Conservation (phyloP, 2,797 vertebrate species). For the Choloepus didactylus region DNA sequence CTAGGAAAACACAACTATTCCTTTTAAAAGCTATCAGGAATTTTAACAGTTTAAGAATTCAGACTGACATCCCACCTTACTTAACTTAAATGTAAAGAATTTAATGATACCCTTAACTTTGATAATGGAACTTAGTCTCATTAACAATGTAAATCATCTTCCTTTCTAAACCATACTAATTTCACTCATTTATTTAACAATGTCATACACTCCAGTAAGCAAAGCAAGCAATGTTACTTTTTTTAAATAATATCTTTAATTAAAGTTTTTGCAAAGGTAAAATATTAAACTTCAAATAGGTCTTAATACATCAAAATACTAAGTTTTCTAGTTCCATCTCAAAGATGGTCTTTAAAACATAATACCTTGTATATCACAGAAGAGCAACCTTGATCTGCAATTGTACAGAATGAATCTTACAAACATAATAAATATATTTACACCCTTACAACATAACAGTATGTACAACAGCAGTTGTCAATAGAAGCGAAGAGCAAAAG, state of each 20-base stretch:
- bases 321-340: conserved; percentile 92
- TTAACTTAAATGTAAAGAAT: conserved; percentile 65
- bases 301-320: conserved; percentile 94
- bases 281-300: conserved; percentile 94
- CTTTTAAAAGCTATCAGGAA: conserved; percentile 63
- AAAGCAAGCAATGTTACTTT: conserved; percentile 84
- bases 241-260: conserved; percentile 94
- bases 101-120: conserved; percentile 46
- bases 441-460: conserved; percentile 91
- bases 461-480: conserved; percentile 93
- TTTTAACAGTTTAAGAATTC: conserved; percentile 61
- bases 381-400: conserved; percentile 92
- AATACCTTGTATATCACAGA: conserved; percentile 92
- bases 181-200: conserved; percentile 57
- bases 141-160: conserved; percentile 70
- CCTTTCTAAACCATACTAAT: conserved; percentile 68
- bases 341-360: conserved; percentile 92
- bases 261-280: conserved; percentile 94
- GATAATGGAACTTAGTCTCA: conserved; percentile 41
- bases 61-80: conserved; percentile 43
- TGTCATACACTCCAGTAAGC: conserved; percentile 73
- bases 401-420: conserved; percentile 93
- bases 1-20: conserved; percentile 57
- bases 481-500: conserved; percentile 91
- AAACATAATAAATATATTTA: conserved; percentile 94